Evolutionary conservation across 2,797 vertebrate genomes (phyloP).

Genomic region (Rhinella marina): DNA sequence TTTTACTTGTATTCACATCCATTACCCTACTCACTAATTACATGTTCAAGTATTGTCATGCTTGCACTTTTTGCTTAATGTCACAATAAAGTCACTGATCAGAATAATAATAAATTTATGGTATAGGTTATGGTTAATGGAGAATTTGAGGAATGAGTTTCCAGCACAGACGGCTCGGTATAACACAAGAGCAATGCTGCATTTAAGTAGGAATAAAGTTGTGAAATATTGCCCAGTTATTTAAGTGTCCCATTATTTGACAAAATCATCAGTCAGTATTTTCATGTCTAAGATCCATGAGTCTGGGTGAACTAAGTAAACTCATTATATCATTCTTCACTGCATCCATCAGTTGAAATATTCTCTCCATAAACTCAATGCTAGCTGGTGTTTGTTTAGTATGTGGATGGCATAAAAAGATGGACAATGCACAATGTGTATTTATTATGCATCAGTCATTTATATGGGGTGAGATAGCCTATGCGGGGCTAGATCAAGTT

Average conservation of each 20-base stretch:
- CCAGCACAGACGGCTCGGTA: background rate
- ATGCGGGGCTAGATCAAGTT: background rate
- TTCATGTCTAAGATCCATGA: conserved; percentile 8
- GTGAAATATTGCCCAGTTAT: background rate
- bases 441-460: background rate
- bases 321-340: background rate
- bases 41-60: background rate
- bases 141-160: background rate
- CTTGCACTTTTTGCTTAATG: background rate
- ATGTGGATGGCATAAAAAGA: background rate
- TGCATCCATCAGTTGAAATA: background rate
- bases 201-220: conserved; percentile 2
- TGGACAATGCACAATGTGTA: background rate
- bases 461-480: background rate
- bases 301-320: background rate
- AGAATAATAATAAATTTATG: background rate
- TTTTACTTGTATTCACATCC: background rate
- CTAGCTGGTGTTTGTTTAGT: background rate
- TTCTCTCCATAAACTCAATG: background rate
- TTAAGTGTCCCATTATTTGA: background rate
- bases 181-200: background rate
- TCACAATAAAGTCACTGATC: background rate
- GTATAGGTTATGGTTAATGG: background rate
- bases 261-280: background rate
- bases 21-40: background rate